Percentiles rank a stretch among this genome's conserved stretches.
Evolutionary conservation across 2,888 invertebrate species (phyloP).

Genomic region (Atethmia centrago): DNA sequence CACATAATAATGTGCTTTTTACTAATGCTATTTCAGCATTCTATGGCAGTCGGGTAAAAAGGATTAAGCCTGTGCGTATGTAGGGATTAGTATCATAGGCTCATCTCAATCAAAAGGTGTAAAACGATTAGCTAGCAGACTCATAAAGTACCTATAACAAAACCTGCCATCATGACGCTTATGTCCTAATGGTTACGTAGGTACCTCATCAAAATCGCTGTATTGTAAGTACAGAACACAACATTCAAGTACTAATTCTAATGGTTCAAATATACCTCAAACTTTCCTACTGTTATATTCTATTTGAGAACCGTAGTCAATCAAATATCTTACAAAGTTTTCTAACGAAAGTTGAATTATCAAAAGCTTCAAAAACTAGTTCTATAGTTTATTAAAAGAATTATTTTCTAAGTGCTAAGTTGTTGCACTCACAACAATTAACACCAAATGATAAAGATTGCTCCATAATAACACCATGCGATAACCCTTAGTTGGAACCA

Average conservation of each 20-base stretch:
- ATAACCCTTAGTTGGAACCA: conserved; percentile 43
- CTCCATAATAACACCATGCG: conserved; percentile 41
- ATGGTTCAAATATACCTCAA: not conserved
- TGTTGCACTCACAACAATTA: not conserved
- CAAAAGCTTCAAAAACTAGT: not conserved
- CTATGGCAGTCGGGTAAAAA: too few species aligned
- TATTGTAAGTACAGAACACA: not conserved
- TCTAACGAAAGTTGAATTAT: not conserved
- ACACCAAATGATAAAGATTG: conserved; percentile 21
- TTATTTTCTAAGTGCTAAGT: not conserved
- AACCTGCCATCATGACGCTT: not conserved
- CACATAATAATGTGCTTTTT: too few species aligned
- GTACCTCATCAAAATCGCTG: not conserved
- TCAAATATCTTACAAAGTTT: not conserved
- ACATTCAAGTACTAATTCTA: not conserved
- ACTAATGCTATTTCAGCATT: too few species aligned
- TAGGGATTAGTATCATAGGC: not conserved
- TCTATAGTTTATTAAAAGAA: not conserved
- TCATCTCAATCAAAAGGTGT: not conserved
- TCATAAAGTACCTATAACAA: not conserved
- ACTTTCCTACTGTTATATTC: not conserved
- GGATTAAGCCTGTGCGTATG: not conserved
- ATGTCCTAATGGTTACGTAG: not conserved
- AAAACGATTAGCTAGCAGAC: not conserved
- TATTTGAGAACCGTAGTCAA: not conserved